These are phyloP conservation scores for Solea solea DNA, from an alignment of 2,113 vertebrate genomes.

Conservation along the genomic window DNA sequence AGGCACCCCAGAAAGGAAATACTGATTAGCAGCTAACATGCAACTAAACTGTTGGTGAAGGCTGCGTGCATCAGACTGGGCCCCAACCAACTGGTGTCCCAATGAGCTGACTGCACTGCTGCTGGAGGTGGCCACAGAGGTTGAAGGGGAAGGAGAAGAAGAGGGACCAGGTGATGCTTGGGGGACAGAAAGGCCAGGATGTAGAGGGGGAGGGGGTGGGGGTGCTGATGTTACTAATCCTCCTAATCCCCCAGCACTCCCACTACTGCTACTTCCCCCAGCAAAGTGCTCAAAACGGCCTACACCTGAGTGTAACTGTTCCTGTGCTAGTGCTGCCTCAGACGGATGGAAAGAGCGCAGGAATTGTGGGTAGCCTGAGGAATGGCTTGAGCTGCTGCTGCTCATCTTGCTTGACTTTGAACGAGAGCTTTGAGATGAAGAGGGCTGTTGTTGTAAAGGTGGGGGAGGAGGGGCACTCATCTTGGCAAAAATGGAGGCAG, in stretches of 20 bases:
- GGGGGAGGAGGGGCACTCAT: slow-evolving; percentile 86
- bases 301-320: slow-evolving; percentile 82
- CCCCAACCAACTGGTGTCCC: slow-evolving; percentile 83
- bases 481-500: slow-evolving; percentile 86
- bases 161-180: slow-evolving; percentile 83
- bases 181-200: slow-evolving; percentile 82
- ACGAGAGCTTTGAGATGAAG: slow-evolving; percentile 84
- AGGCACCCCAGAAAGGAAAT: slow-evolving; percentile 85
- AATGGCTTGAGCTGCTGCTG: slow-evolving; percentile 81
- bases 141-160: slow-evolving; percentile 83
- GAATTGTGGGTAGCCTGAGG: slow-evolving; percentile 84
- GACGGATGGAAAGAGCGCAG: slow-evolving; percentile 85
- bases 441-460: slow-evolving; percentile 83
- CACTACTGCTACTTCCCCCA: slow-evolving; percentile 81
- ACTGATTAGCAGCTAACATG: slow-evolving; percentile 87
- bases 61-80: slow-evolving; percentile 84
- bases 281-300: slow-evolving; percentile 85
- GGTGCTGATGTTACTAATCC: slow-evolving; percentile 84
- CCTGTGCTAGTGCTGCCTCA: slow-evolving; percentile 84
- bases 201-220: slow-evolving; percentile 84
- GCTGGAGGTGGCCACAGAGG: slow-evolving; percentile 80
- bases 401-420: slow-evolving; percentile 86
- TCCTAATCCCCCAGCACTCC: slow-evolving; percentile 81
- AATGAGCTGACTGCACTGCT: slow-evolving; percentile 84
- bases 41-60: slow-evolving; percentile 87